These are phyloP conservation scores for Megathymus violae DNA, from an alignment of 1,140 invertebrate species.

Conservation along the genomic window DNA sequence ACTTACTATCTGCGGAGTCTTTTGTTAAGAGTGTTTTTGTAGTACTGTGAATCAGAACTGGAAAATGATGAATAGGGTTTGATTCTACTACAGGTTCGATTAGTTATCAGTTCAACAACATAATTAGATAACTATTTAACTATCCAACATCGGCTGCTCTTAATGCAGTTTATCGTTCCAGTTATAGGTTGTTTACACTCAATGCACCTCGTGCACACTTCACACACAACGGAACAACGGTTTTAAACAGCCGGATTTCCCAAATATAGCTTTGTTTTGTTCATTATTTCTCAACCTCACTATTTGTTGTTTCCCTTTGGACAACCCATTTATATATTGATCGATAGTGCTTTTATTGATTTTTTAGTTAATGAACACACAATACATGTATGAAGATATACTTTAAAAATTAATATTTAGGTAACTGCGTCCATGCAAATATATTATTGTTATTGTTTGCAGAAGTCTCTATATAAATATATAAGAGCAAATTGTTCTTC, in stretches of 20 bases:
- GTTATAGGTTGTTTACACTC: slow-evolving; percentile 73
- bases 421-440: too few species aligned
- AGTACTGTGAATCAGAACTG: too few species aligned
- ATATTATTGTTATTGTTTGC: too few species aligned
- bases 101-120: slow-evolving; percentile 45
- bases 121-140: slow-evolving; percentile 72
- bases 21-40: too few species aligned
- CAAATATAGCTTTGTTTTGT: slow-evolving; percentile 29
- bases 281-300: slow-evolving; percentile 18
- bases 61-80: slow-evolving; percentile 8
- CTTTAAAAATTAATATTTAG: too few species aligned
- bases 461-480: too few species aligned
- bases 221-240: slow-evolving; percentile 38
- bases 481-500: too few species aligned
- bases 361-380: too few species aligned
- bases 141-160: slow-evolving; percentile 68
- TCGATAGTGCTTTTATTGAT: neutral
- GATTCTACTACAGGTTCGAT: slow-evolving; percentile 14
- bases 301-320: slow-evolving; percentile 7
- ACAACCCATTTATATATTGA: slow-evolving; percentile 18
- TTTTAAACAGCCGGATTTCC: slow-evolving; percentile 29
- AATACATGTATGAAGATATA: too few species aligned
- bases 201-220: slow-evolving; percentile 40
- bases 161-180: slow-evolving; percentile 77
- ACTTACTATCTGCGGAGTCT: too few species aligned